Conservation (phyloP, 2,888 invertebrate species). For the Cyrtodaria siliqua region DNA sequence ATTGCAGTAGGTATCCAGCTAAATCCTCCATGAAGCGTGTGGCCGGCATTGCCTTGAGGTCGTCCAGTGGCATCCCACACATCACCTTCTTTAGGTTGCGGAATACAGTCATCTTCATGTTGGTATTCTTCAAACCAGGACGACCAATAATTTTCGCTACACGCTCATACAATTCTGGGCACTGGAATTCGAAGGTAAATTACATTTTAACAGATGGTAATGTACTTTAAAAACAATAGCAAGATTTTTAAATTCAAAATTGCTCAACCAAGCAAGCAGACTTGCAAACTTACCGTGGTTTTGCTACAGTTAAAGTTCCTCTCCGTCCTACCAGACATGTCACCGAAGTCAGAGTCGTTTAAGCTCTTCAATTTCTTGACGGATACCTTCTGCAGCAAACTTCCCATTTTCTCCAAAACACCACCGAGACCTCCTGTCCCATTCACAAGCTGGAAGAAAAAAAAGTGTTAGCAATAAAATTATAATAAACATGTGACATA, state of each 20-base stretch:
- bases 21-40: slow-evolving; percentile 11
- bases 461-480: no score
- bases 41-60: slow-evolving; percentile 43
- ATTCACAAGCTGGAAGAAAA: slow-evolving; percentile 12
- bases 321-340: slow-evolving; percentile 37
- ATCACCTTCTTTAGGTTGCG: slow-evolving; percentile 54
- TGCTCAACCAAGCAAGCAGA: no score
- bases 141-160: slow-evolving; percentile 21
- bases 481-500: no score
- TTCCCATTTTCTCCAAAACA: slow-evolving; percentile 37
- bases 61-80: slow-evolving; percentile 50
- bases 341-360: slow-evolving; percentile 37
- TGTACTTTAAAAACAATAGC: no score
- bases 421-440: slow-evolving; percentile 34
- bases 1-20: slow-evolving; percentile 14
- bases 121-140: slow-evolving; percentile 44
- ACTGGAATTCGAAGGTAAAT: no score
- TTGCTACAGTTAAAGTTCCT: slow-evolving; percentile 39
- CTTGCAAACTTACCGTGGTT: slow-evolving; percentile 30
- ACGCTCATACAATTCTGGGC: slow-evolving; percentile 26
- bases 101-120: slow-evolving; percentile 57
- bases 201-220: no score
- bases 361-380: slow-evolving; percentile 46
- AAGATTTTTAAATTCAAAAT: no score
- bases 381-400: slow-evolving; percentile 31